Conservation (phyloP, 2,888 invertebrate genomes). For the Nomada lathburiana region DNA sequence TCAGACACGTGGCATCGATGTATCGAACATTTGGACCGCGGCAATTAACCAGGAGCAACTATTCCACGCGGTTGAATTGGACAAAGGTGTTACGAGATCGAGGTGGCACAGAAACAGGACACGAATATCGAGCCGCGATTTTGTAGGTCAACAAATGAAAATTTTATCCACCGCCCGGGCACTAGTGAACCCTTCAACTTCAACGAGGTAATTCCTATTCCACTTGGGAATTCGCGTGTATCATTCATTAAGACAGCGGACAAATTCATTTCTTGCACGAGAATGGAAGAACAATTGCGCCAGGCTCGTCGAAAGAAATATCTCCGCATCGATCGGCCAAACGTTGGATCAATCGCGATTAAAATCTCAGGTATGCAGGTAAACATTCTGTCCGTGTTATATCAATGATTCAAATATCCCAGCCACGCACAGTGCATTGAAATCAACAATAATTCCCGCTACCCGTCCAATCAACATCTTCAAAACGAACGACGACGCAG, state of each 20-base stretch:
- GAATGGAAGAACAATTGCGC: no score
- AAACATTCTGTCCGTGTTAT: no score
- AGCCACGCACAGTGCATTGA: not conserved
- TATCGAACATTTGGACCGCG: conserved; percentile 13
- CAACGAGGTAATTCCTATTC: not conserved
- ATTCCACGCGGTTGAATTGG: not conserved
- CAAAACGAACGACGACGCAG: not conserved
- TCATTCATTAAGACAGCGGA: no score
- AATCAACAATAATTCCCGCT: not conserved
- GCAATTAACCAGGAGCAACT: not conserved
- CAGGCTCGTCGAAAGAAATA: no score
- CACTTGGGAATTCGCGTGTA: no score
- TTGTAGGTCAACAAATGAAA: not conserved
- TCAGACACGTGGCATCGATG: not conserved
- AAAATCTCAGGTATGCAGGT: not conserved
- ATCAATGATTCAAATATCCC: not conserved
- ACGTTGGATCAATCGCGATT: no score
- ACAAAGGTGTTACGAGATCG: not conserved
- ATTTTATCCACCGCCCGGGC: not conserved
- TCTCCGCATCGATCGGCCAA: no score
- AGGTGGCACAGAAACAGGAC: not conserved
- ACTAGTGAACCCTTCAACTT: not conserved
- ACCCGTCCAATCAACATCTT: not conserved
- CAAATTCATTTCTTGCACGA: no score
- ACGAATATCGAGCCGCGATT: not conserved